phyloP scores from a whole-genome alignment of 2,113 vertebrate genomes.

The Emydocephalus ijimae region DNA sequence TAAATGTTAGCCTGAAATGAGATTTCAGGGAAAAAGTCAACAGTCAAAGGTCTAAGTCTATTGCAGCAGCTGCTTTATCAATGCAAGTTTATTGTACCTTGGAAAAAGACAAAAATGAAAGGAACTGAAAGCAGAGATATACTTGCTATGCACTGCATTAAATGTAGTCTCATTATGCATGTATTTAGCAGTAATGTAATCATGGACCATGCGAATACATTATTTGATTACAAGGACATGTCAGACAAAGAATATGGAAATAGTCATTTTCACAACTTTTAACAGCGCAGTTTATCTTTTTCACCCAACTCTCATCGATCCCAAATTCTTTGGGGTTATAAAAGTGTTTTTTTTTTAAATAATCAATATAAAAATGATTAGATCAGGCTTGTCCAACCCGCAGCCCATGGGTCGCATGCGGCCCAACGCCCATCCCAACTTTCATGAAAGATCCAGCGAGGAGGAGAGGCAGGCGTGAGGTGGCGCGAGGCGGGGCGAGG shows the following conservation, averaged over 20 bases:
- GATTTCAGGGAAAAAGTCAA: not conserved
- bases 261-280: slow-evolving; percentile 37
- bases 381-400: too few relatives aligned
- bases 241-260: slow-evolving; percentile 36
- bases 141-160: slow-evolving; percentile 5
- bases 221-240: slow-evolving; percentile 40
- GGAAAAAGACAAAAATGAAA: slow-evolving; percentile 4
- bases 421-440: too few relatives aligned
- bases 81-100: not conserved
- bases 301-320: not conserved
- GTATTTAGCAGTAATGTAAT: slow-evolving; percentile 38
- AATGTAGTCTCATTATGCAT: slow-evolving; percentile 40
- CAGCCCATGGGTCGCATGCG: too few relatives aligned
- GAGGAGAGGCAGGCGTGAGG: too few relatives aligned
- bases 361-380: not conserved
- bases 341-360: not conserved
- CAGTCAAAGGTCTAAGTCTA: not conserved
- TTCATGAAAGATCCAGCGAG: too few relatives aligned
- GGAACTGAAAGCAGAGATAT: slow-evolving; percentile 11
- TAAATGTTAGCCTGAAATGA: not conserved
- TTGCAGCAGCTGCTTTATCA: not conserved
- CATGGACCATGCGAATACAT: slow-evolving; percentile 33
- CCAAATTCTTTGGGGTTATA: not conserved
- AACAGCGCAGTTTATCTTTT: slow-evolving; percentile 31
- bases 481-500: too few relatives aligned